Evolutionary conservation across 23 tunicate genomes (phyloP).

Genomic region (Corella eumyota): DNA sequence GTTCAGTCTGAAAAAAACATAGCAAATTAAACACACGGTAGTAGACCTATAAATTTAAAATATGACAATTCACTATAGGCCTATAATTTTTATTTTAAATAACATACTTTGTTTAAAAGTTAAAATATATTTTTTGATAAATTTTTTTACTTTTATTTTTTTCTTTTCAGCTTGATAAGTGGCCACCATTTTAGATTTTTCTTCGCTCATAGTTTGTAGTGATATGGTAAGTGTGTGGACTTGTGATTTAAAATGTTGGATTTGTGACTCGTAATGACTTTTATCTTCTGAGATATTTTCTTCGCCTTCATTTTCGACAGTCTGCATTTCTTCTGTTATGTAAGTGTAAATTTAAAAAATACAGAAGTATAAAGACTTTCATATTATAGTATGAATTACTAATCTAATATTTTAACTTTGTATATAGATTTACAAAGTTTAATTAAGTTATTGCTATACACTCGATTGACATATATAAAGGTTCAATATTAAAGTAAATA

Average conservation of each 20-base stretch:
- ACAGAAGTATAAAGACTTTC: too few relatives aligned
- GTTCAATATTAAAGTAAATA: too few relatives aligned
- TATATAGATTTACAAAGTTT: too few relatives aligned
- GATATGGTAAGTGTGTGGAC: slow-evolving; percentile 62
- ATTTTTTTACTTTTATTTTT: slow-evolving; percentile 39
- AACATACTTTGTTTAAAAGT: not conserved
- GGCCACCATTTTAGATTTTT: slow-evolving; percentile 73
- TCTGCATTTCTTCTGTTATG: too few relatives aligned
- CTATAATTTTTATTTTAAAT: not conserved
- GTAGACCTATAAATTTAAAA: too few relatives aligned
- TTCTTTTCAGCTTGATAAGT: slow-evolving; percentile 84
- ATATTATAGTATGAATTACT: too few relatives aligned
- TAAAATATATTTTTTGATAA: not conserved
- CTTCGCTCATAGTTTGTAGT: slow-evolving; percentile 66
- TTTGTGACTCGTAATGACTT: slow-evolving; percentile 19
- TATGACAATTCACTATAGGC: not conserved
- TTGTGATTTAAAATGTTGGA: slow-evolving; percentile 59
- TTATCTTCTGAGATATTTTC: not conserved
- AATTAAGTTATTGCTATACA: too few relatives aligned
- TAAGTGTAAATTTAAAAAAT: too few relatives aligned
- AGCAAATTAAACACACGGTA: not conserved
- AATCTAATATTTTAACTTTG: too few relatives aligned
- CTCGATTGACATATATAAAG: too few relatives aligned
- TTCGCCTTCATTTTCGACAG: slow-evolving; percentile 21
- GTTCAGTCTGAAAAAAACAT: slow-evolving; percentile 39